Percentiles rank a stretch among this genome's conserved stretches.
Conservation (phyloP, 2,113 vertebrate species). For the Pongo pygmaeus region DNA sequence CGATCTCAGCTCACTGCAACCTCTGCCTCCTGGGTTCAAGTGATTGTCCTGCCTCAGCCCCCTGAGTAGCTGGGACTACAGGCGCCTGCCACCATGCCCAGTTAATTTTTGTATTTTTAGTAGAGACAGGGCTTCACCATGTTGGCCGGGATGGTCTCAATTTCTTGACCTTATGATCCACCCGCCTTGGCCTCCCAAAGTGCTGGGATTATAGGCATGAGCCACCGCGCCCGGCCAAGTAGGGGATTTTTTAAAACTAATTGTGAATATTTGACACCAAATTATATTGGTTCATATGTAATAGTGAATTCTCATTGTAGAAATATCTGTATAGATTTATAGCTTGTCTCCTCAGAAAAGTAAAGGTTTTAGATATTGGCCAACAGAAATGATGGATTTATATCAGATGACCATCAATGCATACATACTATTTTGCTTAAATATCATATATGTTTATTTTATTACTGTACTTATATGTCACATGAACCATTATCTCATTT, state of each 20-base stretch:
- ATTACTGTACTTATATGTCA: not conserved
- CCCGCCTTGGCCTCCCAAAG: too few species aligned
- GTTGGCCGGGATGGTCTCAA: too few species aligned
- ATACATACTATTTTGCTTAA: constrained; percentile 18
- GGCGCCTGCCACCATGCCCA: too few species aligned
- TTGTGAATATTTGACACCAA: constrained; percentile 35
- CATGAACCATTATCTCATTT: not conserved
- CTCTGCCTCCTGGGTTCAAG: too few species aligned
- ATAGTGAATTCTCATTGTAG: not conserved
- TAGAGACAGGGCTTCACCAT: too few species aligned
- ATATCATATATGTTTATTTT: not conserved
- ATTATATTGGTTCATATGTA: constrained; percentile 10
- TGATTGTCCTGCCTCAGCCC: too few species aligned
- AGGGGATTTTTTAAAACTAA: not conserved
- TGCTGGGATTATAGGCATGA: too few species aligned
- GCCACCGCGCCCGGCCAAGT: too few species aligned
- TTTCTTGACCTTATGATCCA: too few species aligned
- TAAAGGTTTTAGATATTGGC: not conserved
- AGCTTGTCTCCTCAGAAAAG: not conserved
- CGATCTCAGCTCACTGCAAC: too few species aligned
- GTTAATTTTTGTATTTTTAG: too few species aligned
- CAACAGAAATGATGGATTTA: not conserved
- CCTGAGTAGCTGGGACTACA: not conserved
- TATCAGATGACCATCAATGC: not conserved
- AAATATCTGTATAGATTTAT: constrained; percentile 7